These are phyloP conservation scores for Cichlasoma orientale DNA, from an alignment of 2,797 vertebrate genomes.

Conservation along the genomic window DNA sequence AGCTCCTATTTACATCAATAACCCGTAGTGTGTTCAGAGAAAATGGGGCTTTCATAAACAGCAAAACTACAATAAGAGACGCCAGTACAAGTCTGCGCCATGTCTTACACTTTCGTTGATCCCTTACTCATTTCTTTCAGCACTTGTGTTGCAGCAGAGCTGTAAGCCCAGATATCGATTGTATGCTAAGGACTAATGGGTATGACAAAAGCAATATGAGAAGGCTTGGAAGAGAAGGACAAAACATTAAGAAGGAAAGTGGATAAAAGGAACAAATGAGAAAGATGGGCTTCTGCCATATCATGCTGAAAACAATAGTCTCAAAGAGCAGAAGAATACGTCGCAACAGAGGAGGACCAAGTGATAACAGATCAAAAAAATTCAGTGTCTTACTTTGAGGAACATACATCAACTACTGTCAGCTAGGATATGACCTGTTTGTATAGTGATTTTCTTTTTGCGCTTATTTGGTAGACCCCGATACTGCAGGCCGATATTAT, in stretches of 20 bases:
- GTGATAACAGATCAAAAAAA: not conserved
- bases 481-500: not conserved
- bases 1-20: conserved; percentile 28
- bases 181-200: conserved; percentile 57
- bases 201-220: conserved; percentile 45
- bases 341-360: not conserved
- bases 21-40: conserved; percentile 4
- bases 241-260: conserved; percentile 15
- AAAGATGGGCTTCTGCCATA: not conserved
- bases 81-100: conserved; percentile 14
- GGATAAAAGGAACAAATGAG: conserved; percentile 4
- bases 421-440: not conserved
- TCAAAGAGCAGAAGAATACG: conserved; percentile 1
- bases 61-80: conserved; percentile 17
- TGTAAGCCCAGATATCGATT: conserved; percentile 58
- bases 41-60: conserved; percentile 33
- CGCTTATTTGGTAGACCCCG: not conserved
- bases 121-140: conserved; percentile 41
- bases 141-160: conserved; percentile 50
- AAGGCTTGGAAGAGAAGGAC: conserved; percentile 24
- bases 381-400: not conserved
- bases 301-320: conserved; percentile 4
- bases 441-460: not conserved
- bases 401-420: not conserved
- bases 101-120: conserved; percentile 41